Conservation (phyloP, 2,113 vertebrate genomes). For the Cnemophilus loriae region DNA sequence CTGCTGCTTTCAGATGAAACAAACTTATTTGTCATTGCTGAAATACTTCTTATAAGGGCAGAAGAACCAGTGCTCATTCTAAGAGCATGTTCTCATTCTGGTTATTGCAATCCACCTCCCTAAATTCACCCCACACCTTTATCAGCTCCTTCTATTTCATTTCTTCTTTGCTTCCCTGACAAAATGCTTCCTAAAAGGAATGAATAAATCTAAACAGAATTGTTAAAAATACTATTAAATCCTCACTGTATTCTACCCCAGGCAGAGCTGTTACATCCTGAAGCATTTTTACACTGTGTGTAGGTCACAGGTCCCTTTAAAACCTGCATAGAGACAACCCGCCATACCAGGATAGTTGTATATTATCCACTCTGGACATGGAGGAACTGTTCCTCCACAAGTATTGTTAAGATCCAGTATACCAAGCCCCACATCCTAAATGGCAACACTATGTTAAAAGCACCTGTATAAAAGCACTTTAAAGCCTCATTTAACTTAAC, state of each 20-base stretch:
- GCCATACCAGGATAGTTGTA: neutral
- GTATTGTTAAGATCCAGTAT: neutral
- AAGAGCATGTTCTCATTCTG: neutral
- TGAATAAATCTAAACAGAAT: neutral
- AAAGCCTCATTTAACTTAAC: neutral
- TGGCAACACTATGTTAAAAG: neutral
- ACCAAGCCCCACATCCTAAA: neutral
- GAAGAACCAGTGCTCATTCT: neutral
- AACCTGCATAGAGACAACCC: neutral
- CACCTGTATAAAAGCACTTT: neutral
- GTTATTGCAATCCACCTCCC: neutral
- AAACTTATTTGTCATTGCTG: constrained; percentile 26
- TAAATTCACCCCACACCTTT: neutral
- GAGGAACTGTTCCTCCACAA: neutral
- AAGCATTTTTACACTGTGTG: neutral
- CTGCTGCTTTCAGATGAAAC: constrained; percentile 24
- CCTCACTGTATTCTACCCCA: neutral
- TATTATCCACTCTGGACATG: neutral
- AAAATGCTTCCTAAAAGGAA: neutral
- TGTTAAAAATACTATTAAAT: neutral
- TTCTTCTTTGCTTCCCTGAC: neutral
- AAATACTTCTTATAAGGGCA: neutral
- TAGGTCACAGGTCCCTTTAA: neutral
- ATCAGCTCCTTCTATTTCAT: constrained; percentile 3
- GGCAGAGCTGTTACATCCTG: neutral